Conservation (phyloP, 2,113 vertebrate genomes). For the Hydropotes inermis region DNA sequence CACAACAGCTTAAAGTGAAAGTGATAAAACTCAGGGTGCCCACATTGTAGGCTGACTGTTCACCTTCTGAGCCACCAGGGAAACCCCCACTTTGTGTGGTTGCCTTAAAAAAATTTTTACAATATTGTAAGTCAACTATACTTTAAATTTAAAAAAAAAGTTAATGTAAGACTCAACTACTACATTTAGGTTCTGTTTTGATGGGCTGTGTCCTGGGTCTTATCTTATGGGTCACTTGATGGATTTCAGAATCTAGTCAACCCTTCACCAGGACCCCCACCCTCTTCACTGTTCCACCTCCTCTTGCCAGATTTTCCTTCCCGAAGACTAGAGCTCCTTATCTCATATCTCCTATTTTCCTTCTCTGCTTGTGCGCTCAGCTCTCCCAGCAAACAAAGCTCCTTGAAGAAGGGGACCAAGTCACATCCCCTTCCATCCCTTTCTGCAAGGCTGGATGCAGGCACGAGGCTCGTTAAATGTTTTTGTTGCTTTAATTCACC, state of each 20-base stretch:
- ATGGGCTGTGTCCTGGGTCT: background rate
- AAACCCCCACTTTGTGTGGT: background rate
- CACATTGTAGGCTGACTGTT: background rate
- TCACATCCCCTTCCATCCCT: background rate
- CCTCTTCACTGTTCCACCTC: background rate
- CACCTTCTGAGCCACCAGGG: background rate
- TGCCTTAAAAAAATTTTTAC: background rate
- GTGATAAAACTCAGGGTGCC: background rate
- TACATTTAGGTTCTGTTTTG: background rate
- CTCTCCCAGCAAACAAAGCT: background rate
- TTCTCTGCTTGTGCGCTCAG: background rate
- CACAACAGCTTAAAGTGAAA: background rate
- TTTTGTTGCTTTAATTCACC: background rate
- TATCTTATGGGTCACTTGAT: background rate
- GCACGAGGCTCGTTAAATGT: fast-evolving
- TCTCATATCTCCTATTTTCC: background rate
- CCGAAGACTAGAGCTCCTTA: background rate
- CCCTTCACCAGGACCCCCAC: background rate
- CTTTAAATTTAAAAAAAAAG: background rate
- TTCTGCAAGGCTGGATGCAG: background rate
- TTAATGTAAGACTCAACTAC: background rate
- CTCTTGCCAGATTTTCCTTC: background rate
- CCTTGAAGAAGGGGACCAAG: background rate
- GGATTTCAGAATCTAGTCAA: background rate
- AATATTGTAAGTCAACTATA: background rate